Evolutionary conservation across 2,113 vertebrate species (phyloP).

Genomic region (Oryzias javanicus): DNA sequence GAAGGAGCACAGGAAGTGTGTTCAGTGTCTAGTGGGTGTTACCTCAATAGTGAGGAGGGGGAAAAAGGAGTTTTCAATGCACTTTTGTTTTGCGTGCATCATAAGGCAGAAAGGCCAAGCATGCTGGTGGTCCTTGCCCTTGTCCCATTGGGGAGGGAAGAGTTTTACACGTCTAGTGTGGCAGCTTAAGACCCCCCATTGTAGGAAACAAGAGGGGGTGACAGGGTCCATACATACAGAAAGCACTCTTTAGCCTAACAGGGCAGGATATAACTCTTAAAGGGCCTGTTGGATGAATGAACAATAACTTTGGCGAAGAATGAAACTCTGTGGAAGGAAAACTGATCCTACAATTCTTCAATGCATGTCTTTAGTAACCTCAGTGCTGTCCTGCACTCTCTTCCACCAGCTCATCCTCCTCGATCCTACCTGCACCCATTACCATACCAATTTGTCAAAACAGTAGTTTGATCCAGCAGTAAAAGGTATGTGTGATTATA

Average conservation of each 20-base stretch:
- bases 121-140: constrained; percentile 80
- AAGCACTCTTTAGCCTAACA: constrained; percentile 80
- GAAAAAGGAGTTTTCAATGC: constrained; percentile 76
- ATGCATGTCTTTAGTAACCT: constrained; percentile 51
- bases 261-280: constrained; percentile 83
- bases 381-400: constrained; percentile 15
- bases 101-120: constrained; percentile 74
- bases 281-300: constrained; percentile 73
- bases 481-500: constrained; percentile 60
- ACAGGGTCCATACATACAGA: constrained; percentile 76
- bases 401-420: constrained; percentile 9
- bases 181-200: constrained; percentile 80
- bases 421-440: constrained; percentile 28
- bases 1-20: constrained; percentile 66
- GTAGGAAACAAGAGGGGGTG: constrained; percentile 76
- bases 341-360: constrained; percentile 58
- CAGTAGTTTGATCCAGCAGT: constrained; percentile 37
- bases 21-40: constrained; percentile 70
- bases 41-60: constrained; percentile 74
- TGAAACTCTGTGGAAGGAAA: constrained; percentile 66
- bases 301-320: constrained; percentile 74
- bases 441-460: constrained; percentile 55
- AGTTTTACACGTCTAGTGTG: constrained; percentile 74
- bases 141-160: constrained; percentile 65
- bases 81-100: constrained; percentile 80